These are phyloP conservation scores for Aplodontia rufa DNA, from an alignment of 2,113 vertebrate species.

Conservation along the genomic window DNA sequence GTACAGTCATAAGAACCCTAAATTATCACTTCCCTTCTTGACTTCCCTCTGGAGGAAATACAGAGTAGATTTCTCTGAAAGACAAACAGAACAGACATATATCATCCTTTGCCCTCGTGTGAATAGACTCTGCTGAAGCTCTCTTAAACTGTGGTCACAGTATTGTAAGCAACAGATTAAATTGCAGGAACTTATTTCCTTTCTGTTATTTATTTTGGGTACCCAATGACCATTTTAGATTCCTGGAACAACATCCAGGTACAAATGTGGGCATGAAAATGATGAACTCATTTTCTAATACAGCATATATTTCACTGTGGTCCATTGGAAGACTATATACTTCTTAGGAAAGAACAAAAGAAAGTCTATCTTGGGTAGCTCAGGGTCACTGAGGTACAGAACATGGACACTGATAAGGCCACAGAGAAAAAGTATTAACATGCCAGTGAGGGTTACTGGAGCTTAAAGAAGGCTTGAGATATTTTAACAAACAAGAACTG, in stretches of 20 bases:
- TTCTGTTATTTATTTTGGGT: background rate
- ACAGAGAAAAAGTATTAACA: background rate
- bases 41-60: constrained; percentile 35
- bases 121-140: background rate
- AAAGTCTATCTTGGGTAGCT: background rate
- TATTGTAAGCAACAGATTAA: background rate
- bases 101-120: background rate
- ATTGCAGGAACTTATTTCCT: background rate
- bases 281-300: background rate
- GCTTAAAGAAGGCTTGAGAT: background rate
- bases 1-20: background rate
- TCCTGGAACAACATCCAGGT: background rate
- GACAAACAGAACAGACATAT: background rate
- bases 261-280: background rate
- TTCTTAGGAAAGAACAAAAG: background rate
- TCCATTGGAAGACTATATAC: background rate
- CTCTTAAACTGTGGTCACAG: background rate
- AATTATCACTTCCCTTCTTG: constrained; percentile 29
- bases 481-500: constrained; percentile 20
- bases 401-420: background rate
- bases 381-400: background rate
- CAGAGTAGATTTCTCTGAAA: constrained; percentile 47
- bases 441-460: background rate
- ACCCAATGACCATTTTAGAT: background rate
- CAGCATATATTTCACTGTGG: background rate